These are phyloP conservation scores for Acanthosepion lycidas DNA, from an alignment of 2,888 invertebrate genomes.

Conservation along the genomic window DNA sequence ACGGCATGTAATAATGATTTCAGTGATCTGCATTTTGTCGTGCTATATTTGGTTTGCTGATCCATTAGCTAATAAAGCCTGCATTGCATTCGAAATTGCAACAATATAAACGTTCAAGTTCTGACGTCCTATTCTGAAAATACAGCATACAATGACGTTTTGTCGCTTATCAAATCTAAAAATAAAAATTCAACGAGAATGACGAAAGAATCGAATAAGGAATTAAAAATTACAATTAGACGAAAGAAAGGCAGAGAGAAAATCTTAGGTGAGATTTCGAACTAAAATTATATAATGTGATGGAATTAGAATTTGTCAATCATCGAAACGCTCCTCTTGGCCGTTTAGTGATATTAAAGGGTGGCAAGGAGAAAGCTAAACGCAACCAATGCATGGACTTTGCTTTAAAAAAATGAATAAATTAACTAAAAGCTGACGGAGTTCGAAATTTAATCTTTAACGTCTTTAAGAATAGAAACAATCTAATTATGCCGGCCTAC, in stretches of 20 bases:
- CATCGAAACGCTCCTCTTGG: not conserved
- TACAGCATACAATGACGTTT: not conserved
- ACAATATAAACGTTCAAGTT: not conserved
- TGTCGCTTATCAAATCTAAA: not conserved
- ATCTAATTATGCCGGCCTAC: not conserved
- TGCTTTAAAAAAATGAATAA: not conserved
- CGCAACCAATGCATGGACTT: not conserved
- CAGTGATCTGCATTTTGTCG: not conserved
- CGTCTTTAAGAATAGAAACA: conserved; percentile 6
- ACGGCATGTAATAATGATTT: not conserved
- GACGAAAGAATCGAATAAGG: not conserved
- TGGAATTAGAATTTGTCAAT: not conserved
- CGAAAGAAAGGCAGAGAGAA: not conserved
- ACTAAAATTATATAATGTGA: conserved; percentile 4
- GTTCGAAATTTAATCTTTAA: not conserved
- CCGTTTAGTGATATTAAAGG: not conserved
- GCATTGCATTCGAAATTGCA: not conserved
- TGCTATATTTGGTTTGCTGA: not conserved
- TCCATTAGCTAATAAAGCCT: not conserved
- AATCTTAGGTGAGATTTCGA: not conserved
- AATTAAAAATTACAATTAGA: not conserved
- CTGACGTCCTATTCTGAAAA: not conserved
- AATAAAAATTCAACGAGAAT: not conserved
- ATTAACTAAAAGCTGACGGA: not conserved
- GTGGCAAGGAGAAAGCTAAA: not conserved